A percentile compares a stretch with the other conserved stretches of the same genome.
Conservation (phyloP, 2,888 invertebrate genomes). For the Magallana nippona region DNA sequence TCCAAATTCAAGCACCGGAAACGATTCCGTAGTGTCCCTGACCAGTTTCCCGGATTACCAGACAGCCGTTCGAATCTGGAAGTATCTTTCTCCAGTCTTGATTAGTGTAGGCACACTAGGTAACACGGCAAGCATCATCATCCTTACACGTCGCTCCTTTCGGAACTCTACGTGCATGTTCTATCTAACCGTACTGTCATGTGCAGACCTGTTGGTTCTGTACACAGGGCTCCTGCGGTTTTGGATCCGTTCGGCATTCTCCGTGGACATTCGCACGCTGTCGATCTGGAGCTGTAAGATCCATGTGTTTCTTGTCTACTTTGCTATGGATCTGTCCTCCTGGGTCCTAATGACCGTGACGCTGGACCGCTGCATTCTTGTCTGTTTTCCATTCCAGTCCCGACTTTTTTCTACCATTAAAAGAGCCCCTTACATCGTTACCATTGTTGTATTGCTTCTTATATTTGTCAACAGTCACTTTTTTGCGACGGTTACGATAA, state of each 20-base stretch:
- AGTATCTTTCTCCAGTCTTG: conserved; percentile 55
- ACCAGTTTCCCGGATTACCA: conserved; percentile 42
- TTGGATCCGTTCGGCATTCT: conserved; percentile 60
- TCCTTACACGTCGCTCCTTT: conserved; percentile 53
- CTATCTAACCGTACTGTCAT: conserved; percentile 59
- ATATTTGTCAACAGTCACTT: conserved; percentile 72
- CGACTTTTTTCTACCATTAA: conserved; percentile 62
- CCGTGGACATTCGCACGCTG: conserved; percentile 57
- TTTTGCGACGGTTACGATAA: conserved; percentile 68
- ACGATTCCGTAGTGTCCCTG: neutral
- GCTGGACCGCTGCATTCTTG: conserved; percentile 72
- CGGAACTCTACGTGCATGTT: conserved; percentile 60
- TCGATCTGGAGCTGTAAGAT: conserved; percentile 67
- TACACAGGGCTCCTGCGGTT: conserved; percentile 62
- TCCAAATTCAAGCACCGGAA: neutral
- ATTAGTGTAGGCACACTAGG: conserved; percentile 59
- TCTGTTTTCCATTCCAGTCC: conserved; percentile 70
- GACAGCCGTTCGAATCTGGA: conserved; percentile 52
- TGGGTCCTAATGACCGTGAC: conserved; percentile 76
- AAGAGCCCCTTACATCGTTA: conserved; percentile 60
- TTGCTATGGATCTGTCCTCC: conserved; percentile 69
- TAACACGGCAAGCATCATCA: conserved; percentile 56
- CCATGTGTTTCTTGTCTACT: conserved; percentile 73
- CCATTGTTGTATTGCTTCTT: conserved; percentile 53
- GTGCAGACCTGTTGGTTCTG: conserved; percentile 57